A percentile compares a stretch with the other conserved stretches of the same genome.
phyloP scores from a whole-genome alignment of 2,797 vertebrate species.

The Mycteria americana region DNA sequence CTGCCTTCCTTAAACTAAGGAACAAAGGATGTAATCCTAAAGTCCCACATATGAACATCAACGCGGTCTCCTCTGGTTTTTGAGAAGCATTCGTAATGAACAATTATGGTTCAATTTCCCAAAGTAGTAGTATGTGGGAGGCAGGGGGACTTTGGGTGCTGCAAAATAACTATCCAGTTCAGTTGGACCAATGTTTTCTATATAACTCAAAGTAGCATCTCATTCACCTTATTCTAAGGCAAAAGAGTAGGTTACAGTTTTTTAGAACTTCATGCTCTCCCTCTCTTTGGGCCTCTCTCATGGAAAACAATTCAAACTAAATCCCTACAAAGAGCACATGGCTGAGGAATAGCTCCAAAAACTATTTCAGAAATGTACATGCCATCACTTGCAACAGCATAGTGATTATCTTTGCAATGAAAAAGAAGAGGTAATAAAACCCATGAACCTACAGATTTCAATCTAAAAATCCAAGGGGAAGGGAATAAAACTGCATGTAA shows the following conservation, averaged over 20 bases:
- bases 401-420: background rate
- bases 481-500: background rate
- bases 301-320: background rate
- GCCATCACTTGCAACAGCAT: background rate
- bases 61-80: background rate
- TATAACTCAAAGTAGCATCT: background rate
- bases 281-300: background rate
- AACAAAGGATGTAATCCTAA: background rate
- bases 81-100: background rate
- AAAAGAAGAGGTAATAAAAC: background rate
- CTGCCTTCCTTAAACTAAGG: background rate
- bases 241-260: background rate
- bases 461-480: background rate
- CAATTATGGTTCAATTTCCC: background rate
- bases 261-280: background rate
- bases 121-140: accelerated
- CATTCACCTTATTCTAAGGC: background rate
- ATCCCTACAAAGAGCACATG: background rate
- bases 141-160: background rate
- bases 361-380: background rate
- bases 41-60: accelerated
- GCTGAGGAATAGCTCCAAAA: background rate
- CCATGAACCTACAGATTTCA: background rate
- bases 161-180: background rate
- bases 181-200: background rate